These are phyloP conservation scores for Heteromyza rotundicornis DNA, from an alignment of 2,888 invertebrate species.

Conservation along the genomic window DNA sequence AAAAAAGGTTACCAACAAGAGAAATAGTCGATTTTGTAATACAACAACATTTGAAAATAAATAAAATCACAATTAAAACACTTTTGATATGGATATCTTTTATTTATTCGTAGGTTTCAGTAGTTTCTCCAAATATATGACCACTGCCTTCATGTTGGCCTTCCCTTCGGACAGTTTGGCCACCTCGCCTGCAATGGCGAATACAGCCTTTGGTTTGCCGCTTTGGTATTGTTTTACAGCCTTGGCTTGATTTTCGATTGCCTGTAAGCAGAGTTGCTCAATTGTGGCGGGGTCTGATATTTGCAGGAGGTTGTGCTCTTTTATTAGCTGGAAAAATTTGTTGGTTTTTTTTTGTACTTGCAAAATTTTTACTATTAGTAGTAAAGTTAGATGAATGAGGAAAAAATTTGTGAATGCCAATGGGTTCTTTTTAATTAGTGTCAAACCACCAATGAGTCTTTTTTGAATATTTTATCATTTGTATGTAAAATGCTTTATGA, in stretches of 20 bases:
- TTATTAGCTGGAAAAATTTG: conserved; percentile 65
- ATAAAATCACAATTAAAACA: conserved; percentile 38
- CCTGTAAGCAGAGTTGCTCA: conserved; percentile 67
- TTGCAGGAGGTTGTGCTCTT: conserved; percentile 70
- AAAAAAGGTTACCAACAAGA: background rate
- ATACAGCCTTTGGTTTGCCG: conserved; percentile 75
- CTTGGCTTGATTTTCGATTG: conserved; percentile 71
- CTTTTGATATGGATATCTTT: conserved; percentile 21
- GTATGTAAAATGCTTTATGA: too few species aligned
- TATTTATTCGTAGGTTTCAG: conserved; percentile 26
- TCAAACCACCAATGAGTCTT: too few species aligned
- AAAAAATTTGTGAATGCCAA: too few species aligned
- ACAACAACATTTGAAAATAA: conserved; percentile 35
- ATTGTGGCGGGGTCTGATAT: conserved; percentile 70
- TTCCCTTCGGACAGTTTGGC: conserved; percentile 68
- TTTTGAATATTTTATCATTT: too few species aligned
- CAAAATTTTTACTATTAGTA: conserved; percentile 32
- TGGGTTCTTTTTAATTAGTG: too few species aligned
- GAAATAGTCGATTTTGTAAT: background rate
- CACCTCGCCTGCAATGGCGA: conserved; percentile 70
- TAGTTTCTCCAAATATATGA: conserved; percentile 66
- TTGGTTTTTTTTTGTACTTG: background rate
- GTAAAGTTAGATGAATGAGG: conserved; percentile 41
- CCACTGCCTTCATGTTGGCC: conserved; percentile 72
- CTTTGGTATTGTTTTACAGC: conserved; percentile 70